These are phyloP conservation scores for Stenotaenia linearis DNA, from an alignment of 2,888 invertebrate genomes.

Conservation along the genomic window DNA sequence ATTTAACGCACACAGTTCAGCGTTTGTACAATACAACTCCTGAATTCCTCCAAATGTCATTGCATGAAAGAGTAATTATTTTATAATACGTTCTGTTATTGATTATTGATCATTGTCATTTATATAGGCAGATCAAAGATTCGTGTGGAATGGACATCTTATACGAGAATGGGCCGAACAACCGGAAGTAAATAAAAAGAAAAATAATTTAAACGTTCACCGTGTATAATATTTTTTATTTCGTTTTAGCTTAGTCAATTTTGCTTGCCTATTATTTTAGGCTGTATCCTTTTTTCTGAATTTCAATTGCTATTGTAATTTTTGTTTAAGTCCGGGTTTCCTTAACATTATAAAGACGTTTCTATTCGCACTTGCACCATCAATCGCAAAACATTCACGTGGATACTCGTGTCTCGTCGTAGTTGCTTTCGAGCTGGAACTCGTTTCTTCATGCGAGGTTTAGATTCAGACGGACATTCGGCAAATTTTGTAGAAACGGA, in stretches of 20 bases:
- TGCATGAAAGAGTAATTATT: conserved; percentile 61
- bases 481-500: conserved; percentile 99
- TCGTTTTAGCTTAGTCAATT: conserved; percentile 41
- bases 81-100: neutral
- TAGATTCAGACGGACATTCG: conserved; percentile 79
- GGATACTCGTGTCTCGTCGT: conserved; percentile 84
- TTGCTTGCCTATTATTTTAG: conserved; percentile 47
- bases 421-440: conserved; percentile 83
- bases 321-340: conserved; percentile 46
- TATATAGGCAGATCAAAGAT: conserved; percentile 68
- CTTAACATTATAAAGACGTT: conserved; percentile 55
- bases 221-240: neutral
- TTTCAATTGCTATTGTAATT: conserved; percentile 26
- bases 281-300: conserved; percentile 42
- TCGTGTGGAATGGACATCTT: conserved; percentile 88
- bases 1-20: conserved; percentile 87
- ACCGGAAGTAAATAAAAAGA: conserved; percentile 59
- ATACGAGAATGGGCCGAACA: conserved; percentile 66
- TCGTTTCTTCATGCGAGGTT: conserved; percentile 78
- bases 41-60: conserved; percentile 72
- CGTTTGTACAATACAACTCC: conserved; percentile 74
- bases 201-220: neutral
- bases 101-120: conserved; percentile 30
- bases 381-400: conserved; percentile 73
- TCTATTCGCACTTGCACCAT: conserved; percentile 72